Base-by-base conservation (phyloP, 2,113 vertebrate genomes). In the Ophiodon elongatus region DNA sequence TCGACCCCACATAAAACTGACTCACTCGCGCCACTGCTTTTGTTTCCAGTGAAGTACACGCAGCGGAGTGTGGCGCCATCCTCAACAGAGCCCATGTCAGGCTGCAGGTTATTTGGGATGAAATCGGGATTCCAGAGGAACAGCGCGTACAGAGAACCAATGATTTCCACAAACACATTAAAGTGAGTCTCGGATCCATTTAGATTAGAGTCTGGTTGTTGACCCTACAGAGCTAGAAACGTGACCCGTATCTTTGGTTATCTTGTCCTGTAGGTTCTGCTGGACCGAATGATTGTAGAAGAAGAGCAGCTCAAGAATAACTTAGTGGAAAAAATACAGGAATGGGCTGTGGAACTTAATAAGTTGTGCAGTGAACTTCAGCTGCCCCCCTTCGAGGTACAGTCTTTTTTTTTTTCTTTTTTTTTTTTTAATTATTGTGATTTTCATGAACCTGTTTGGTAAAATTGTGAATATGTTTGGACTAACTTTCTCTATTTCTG, bases 51-150 rank as follows among this genome's bases (percentile, higher is more conserved):
- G 97, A 98, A 78, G 92, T 96, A 64, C 88, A 99, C 76, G 97
- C 97, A 6, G 95, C 95, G 9, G 97, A 99, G 88, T 97, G 96
- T 4, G 94, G 97, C 65, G 86, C 95, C 1, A 97, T 96, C 88
- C 93, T 98, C 80, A 96, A 96, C 84, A 95, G 92, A 75, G 97
- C 97, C 8, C 91, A 98, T 75, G 70, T 70, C 31, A 92, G 85
- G 39, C 91, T 99, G 78, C 95, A 96, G 78, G 95, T 96, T 45
- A 98, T 99, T 59, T 99, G 98, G 98, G 97, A 98, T 54, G 94
- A 96, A 76, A 95, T 96, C 1, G 95, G 96, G 6, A 95, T 96
- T 45, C 93, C 94, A 1, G 96, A 96, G 70, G 95, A 95, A 73
- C 95, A 96, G 76, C 92, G 96, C 0, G 47, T 97, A 13, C 95